Conservation (phyloP, 2,113 vertebrate species). For the Eclectus roratus region DNA sequence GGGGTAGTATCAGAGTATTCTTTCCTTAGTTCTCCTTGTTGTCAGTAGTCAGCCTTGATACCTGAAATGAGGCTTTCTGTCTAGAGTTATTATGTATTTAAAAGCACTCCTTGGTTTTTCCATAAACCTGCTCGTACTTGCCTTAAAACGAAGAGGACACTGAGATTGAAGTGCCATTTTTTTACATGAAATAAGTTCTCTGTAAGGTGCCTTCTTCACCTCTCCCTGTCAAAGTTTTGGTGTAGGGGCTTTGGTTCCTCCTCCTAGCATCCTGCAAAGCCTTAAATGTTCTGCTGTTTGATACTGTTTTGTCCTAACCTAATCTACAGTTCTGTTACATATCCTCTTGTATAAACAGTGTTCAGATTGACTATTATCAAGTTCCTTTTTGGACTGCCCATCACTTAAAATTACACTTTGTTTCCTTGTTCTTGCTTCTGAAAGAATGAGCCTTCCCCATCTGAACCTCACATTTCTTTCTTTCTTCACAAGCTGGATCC, state of each 20-base stretch:
- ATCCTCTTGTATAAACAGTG: neutral
- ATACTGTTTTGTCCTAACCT: neutral
- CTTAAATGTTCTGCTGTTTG: neutral
- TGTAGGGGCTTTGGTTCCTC: neutral
- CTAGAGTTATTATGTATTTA: neutral
- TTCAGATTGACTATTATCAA: neutral
- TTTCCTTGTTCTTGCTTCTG: neutral
- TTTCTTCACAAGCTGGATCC: neutral
- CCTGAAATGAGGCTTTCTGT: neutral
- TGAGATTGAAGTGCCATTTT: neutral
- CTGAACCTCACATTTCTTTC: neutral
- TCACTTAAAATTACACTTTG: neutral
- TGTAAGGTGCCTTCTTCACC: neutral
- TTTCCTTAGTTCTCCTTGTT: neutral
- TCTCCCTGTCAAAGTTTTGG: neutral
- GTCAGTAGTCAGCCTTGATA: neutral
- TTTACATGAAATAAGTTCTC: neutral
- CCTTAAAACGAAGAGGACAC: neutral
- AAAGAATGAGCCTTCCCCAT: neutral
- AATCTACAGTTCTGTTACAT: neutral
- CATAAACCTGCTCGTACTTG: neutral
- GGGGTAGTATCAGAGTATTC: neutral
- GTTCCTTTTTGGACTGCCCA: neutral
- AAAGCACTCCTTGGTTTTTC: neutral
- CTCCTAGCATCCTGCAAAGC: neutral